phyloP scores from a whole-genome alignment of 2,888 invertebrate species.

The Lamproptera curius region DNA sequence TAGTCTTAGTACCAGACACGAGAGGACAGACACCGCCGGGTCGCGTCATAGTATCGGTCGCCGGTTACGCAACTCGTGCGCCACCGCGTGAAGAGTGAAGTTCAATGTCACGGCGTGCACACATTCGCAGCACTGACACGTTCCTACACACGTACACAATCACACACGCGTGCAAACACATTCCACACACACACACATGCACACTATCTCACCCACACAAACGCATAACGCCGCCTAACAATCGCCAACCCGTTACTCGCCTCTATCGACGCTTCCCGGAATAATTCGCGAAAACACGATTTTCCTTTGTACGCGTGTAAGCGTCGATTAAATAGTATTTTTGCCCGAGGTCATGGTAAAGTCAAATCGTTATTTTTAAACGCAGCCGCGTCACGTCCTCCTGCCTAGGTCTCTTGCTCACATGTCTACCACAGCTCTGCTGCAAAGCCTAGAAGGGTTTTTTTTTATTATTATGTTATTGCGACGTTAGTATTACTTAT shows the following conservation, averaged over 20 bases:
- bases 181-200: constrained; percentile 34
- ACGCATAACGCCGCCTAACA: no score
- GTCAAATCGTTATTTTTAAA: constrained; percentile 49
- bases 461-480: not conserved
- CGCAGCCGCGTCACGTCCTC: constrained; percentile 17
- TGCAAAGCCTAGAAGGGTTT: no score
- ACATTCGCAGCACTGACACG: constrained; percentile 43
- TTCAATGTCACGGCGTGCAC: constrained; percentile 66
- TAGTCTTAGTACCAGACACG: no score
- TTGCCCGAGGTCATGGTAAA: constrained; percentile 67
- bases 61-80: constrained; percentile 67
- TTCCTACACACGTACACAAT: constrained; percentile 5
- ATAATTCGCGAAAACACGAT: constrained; percentile 65
- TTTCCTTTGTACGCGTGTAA: constrained; percentile 49
- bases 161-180: constrained; percentile 20
- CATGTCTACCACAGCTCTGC: no score
- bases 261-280: constrained; percentile 70
- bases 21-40: constrained; percentile 26
- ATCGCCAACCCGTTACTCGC: constrained; percentile 70
- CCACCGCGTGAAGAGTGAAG: constrained; percentile 72
- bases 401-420: no score
- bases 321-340: constrained; percentile 49
- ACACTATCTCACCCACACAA: constrained; percentile 44
- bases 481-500: not conserved
- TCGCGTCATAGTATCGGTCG: constrained; percentile 21